Evolutionary conservation across 2,113 vertebrate species (phyloP), one percentile per base, ranked within the genome.

Genomic region (Cariama cristata): DNA sequence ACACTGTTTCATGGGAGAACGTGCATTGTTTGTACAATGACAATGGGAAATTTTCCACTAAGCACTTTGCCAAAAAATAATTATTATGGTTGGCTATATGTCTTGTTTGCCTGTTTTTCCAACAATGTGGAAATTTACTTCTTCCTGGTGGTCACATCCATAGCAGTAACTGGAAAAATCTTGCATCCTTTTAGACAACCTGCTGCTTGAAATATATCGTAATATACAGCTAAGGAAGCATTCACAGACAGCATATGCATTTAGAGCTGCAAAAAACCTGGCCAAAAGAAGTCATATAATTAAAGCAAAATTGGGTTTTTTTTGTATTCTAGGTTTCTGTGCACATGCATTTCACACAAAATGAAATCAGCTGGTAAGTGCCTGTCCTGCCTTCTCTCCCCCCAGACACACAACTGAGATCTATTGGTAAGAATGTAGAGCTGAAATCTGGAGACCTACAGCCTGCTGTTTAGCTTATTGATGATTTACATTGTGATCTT

Each of bases 21-120:
- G 86, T 96, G 92, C 64, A 93, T 98, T 97, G 93, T 96, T 97
- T 98, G 72, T 90, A 90, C 91, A 93, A 96, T 96, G 90, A 96
- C 86, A 95, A 96, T 95, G 87, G 69, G 73, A 96, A 95, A 89
- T 93, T 97, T 96, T 96, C 94, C 96, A 95, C 92, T 90, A 68
- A 96, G 26, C 22, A 13, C 66, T 94, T 93, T 95, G 94, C 75
- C 93, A 97, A 94, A 95, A 95, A 67, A 74, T 82, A 97, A 80
- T 94, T 92, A 91, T 88, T 95, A 69, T 77, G 69, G 73, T 73
- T 94, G 94, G 52, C 59, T 96, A 75, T 95, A 74, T 73, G 84
- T 97, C 94, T 96, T 92, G 55, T 87, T 94, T 92, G 86, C 38
- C 83, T 86, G 15, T 86, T 97, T 94, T 94, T 96, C 82, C 66